Conservation (phyloP, 1,140 invertebrate genomes). For the Eriosoma lanigerum region DNA sequence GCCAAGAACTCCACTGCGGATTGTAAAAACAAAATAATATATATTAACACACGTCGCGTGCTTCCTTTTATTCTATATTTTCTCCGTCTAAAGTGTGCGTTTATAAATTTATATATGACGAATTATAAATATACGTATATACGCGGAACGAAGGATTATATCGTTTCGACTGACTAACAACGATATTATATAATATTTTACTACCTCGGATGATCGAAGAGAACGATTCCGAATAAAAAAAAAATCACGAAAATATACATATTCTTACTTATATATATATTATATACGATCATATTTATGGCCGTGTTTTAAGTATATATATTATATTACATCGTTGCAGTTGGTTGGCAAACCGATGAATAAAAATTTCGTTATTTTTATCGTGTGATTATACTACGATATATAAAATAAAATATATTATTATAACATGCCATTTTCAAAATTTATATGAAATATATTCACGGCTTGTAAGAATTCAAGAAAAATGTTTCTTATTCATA, state of each 20-base stretch:
- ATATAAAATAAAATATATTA: too few relatives aligned
- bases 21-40: not conserved
- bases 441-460: not conserved
- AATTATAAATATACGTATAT: too few relatives aligned
- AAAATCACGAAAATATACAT: too few relatives aligned
- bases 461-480: not conserved
- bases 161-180: too few relatives aligned
- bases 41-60: not conserved
- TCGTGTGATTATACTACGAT: not conserved
- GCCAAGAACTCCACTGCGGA: not conserved
- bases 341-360: not conserved
- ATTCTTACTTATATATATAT: not conserved
- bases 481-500: constrained; percentile 17
- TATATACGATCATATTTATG: not conserved
- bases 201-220: too few relatives aligned
- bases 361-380: not conserved
- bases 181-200: too few relatives aligned
- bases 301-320: not conserved
- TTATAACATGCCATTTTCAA: not conserved
- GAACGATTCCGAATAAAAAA: too few relatives aligned
- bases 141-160: too few relatives aligned
- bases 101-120: too few relatives aligned
- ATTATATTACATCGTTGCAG: not conserved
- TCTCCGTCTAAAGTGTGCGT: too few relatives aligned
- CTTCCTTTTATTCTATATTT: too few relatives aligned